These are phyloP conservation scores for Ciconia boyciana DNA, from an alignment of 2,113 vertebrate species.

Conservation along the genomic window DNA sequence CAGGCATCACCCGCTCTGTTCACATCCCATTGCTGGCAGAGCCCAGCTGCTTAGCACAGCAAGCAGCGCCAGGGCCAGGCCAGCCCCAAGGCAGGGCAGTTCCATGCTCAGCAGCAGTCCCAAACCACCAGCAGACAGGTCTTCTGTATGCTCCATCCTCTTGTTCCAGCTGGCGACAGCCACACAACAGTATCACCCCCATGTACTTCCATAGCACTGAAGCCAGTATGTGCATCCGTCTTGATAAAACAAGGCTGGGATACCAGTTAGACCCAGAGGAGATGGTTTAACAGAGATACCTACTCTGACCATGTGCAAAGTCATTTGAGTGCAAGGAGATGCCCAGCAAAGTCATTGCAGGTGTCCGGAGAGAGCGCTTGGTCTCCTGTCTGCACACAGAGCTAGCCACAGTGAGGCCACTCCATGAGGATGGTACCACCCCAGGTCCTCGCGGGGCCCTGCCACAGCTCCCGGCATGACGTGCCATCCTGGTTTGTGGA, in stretches of 20 bases:
- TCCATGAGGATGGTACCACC: background rate
- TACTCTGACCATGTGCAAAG: background rate
- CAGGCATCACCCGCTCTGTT: background rate
- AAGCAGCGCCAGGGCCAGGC: background rate
- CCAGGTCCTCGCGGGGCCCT: fast-evolving
- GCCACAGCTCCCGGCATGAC: background rate
- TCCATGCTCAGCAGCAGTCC: background rate
- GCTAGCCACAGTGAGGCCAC: fast-evolving
- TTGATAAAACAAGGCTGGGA: background rate
- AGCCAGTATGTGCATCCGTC: background rate
- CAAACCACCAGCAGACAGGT: background rate
- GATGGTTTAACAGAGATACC: background rate
- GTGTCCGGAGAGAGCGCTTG: background rate
- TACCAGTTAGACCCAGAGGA: background rate
- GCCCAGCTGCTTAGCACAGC: background rate
- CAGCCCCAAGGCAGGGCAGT: background rate
- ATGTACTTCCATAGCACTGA: background rate
- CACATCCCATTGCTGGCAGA: fast-evolving
- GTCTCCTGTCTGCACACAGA: background rate
- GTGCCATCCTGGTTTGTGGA: background rate
- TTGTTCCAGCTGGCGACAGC: background rate
- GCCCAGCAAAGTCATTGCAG: background rate
- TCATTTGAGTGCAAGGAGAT: background rate
- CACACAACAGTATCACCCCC: background rate
- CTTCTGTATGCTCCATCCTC: background rate